These are phyloP conservation scores for Astropecten irregularis DNA, from an alignment of 53 echinoderm and acorn worm species.

Conservation along the genomic window DNA sequence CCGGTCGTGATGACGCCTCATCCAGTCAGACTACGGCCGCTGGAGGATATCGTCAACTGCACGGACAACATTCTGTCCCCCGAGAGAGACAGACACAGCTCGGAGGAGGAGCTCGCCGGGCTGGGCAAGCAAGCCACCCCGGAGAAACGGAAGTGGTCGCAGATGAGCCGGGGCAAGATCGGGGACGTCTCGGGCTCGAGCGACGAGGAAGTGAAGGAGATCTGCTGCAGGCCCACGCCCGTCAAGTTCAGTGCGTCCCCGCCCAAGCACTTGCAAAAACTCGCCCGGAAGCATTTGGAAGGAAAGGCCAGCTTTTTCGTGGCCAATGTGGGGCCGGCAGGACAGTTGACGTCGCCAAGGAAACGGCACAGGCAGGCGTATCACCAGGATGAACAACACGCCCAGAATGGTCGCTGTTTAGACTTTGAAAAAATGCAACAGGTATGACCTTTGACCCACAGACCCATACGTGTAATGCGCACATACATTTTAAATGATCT, in stretches of 20 bases:
- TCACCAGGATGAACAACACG: constrained; percentile 46
- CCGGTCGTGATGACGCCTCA: constrained; percentile 39
- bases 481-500: background rate
- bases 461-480: background rate
- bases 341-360: constrained; percentile 82
- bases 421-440: constrained; percentile 99
- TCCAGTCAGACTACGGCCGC: constrained; percentile 66
- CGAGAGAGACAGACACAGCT: constrained; percentile 86
- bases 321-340: constrained; percentile 76
- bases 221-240: constrained; percentile 70
- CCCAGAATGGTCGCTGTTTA: constrained; percentile 71
- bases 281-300: constrained; percentile 63
- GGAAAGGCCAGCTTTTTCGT: constrained; percentile 66
- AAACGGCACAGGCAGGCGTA: constrained; percentile 76
- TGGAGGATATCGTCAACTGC: constrained; percentile 83
- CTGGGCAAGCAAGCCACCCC: constrained; percentile 78
- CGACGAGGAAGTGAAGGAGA: constrained; percentile 88
- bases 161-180: constrained; percentile 57
- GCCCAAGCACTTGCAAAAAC: constrained; percentile 82
- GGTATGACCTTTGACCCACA: constrained; percentile 37
- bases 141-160: constrained; percentile 95
- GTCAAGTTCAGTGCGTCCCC: constrained; percentile 89
- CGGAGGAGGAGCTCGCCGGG: constrained; percentile 85
- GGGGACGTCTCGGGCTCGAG: constrained; percentile 73
- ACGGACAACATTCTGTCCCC: constrained; percentile 78